phyloP scores from a whole-genome alignment of 2,113 vertebrate species.

The Lasiurus borealis region DNA sequence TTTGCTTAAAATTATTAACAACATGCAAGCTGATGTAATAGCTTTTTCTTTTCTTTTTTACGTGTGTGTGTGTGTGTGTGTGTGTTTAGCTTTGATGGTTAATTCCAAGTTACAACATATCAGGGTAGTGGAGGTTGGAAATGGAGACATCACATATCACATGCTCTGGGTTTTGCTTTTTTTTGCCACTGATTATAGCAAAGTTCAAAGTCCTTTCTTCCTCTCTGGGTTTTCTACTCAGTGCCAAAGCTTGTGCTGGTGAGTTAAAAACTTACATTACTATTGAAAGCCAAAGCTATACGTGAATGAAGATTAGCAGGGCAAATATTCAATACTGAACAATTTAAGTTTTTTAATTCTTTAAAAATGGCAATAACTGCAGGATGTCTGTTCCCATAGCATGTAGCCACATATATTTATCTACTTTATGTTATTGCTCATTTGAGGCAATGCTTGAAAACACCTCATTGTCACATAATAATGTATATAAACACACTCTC shows the following conservation, averaged over 20 bases:
- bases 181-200: conserved; percentile 75
- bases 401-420: background rate
- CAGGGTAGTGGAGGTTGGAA: background rate
- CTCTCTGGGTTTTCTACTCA: conserved; percentile 55
- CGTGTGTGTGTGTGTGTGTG: too few species aligned
- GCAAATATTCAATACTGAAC: conserved; percentile 59
- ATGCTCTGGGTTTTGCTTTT: conserved; percentile 72
- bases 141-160: conserved; percentile 63
- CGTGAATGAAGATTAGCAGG: conserved; percentile 64
- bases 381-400: background rate
- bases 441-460: background rate
- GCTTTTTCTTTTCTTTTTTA: conserved; percentile 19
- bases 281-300: conserved; percentile 47
- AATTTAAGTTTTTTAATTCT: conserved; percentile 64
- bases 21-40: conserved; percentile 56
- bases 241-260: conserved; percentile 70
- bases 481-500: background rate
- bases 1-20: conserved; percentile 57
- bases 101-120: conserved; percentile 36
- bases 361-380: background rate
- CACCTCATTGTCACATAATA: background rate
- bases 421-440: background rate
- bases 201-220: conserved; percentile 71
- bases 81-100: background rate
- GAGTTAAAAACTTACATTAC: conserved; percentile 48